These are phyloP conservation scores for Cerastis rubricosa DNA, from an alignment of 2,888 invertebrate genomes.

Conservation along the genomic window DNA sequence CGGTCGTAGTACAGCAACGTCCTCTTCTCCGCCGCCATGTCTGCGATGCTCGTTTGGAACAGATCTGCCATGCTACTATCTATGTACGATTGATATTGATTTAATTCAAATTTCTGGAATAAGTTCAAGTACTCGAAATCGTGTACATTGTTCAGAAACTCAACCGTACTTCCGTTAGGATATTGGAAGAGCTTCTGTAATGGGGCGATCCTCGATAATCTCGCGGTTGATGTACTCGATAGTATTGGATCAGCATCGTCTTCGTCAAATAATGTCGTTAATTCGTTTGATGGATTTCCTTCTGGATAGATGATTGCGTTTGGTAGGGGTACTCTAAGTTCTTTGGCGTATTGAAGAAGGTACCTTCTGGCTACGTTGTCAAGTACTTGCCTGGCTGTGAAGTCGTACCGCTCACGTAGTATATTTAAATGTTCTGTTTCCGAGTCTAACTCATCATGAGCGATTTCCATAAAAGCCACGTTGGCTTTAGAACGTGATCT, in stretches of 20 bases:
- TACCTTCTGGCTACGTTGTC: constrained; percentile 78
- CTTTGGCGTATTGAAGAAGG: constrained; percentile 77
- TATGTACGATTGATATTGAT: constrained; percentile 82
- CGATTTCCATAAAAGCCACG: constrained; percentile 76
- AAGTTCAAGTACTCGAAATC: constrained; percentile 81
- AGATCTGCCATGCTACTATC: constrained; percentile 79
- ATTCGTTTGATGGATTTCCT: constrained; percentile 38
- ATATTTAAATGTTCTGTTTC: constrained; percentile 3
- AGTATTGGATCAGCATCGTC: neutral
- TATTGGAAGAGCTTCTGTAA: constrained; percentile 83
- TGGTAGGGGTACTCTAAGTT: constrained; percentile 81
- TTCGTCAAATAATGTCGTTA: neutral
- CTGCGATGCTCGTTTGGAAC: constrained; percentile 73
- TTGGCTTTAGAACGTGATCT: constrained; percentile 71
- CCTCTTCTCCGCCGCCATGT: constrained; percentile 68
- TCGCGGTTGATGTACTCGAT: neutral
- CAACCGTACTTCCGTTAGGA: constrained; percentile 77
- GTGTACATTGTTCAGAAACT: constrained; percentile 77
- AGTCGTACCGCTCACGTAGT: constrained; percentile 41
- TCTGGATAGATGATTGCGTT: constrained; percentile 76
- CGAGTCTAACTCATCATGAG: constrained; percentile 54
- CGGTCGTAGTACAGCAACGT: constrained; percentile 80
- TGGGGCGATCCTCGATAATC: constrained; percentile 1
- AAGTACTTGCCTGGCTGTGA: constrained; percentile 64
- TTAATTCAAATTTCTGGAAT: constrained; percentile 84